Percentiles rank a stretch among this genome's conserved stretches.
These are phyloP conservation scores for Zoanthus sansibaricus DNA, from an alignment of 92 coral and sea anemone species.

Conservation along the genomic window DNA sequence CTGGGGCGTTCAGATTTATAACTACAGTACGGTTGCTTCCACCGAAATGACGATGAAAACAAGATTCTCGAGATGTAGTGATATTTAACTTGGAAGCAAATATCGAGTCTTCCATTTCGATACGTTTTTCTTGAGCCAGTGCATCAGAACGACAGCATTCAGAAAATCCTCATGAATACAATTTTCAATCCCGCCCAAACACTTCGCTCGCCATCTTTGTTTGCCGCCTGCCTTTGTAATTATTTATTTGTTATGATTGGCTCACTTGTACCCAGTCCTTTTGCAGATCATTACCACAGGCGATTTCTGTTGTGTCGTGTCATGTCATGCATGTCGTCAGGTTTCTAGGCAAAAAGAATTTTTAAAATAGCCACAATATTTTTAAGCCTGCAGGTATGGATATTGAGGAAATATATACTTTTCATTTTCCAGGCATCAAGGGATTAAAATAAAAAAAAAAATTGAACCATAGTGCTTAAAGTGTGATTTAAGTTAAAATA, in stretches of 20 bases:
- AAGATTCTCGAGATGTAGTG: conserved; percentile 23
- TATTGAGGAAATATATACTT: no score
- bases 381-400: no score
- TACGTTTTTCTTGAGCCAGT: neutral
- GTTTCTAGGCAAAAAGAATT: no score
- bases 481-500: no score
- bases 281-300: neutral
- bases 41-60: conserved; percentile 24
- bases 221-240: neutral
- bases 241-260: conserved; percentile 20
- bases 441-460: no score
- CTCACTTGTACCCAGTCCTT: conserved; percentile 9
- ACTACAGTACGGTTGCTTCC: conserved; percentile 16
- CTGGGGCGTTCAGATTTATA: conserved; percentile 70
- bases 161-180: neutral
- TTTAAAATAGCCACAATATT: no score
- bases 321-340: no score
- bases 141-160: neutral
- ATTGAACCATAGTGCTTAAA: no score
- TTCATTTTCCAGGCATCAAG: no score
- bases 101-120: conserved; percentile 1
- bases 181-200: conserved; percentile 12
- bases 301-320: no score
- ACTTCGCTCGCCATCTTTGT: conserved; percentile 22
- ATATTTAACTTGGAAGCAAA: conserved; percentile 25